phyloP scores from a whole-genome alignment of 2,113 vertebrate genomes.

The Myocastor coypus region DNA sequence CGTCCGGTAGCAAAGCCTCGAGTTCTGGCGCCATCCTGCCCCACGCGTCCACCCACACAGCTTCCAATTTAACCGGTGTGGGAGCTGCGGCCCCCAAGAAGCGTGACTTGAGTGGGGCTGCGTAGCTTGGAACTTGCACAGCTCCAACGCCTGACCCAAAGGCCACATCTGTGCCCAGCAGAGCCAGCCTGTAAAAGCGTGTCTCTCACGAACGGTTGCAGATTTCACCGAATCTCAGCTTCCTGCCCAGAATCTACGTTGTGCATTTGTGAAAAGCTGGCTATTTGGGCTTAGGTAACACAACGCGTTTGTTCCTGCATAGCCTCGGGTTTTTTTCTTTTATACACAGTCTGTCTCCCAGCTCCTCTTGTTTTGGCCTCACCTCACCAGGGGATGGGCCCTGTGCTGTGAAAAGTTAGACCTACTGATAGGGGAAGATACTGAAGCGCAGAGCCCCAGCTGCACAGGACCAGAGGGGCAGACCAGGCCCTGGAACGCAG shows the following conservation, averaged over 20 bases:
- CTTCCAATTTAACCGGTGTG: neutral
- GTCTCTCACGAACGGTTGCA: neutral
- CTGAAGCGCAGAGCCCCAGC: neutral
- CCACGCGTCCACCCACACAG: accelerated
- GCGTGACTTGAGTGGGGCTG: neutral
- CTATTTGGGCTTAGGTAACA: too few relatives aligned
- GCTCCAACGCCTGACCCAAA: neutral
- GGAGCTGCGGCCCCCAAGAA: neutral
- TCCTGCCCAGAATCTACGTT: neutral
- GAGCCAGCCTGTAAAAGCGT: neutral
- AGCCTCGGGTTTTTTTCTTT: neutral
- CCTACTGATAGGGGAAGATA: neutral
- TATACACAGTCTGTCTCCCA: neutral
- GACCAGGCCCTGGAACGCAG: neutral
- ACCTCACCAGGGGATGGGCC: neutral
- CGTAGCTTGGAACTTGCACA: too few relatives aligned
- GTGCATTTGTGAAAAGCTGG: neutral
- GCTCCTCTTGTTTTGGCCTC: neutral
- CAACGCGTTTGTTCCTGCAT: neutral
- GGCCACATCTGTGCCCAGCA: neutral
- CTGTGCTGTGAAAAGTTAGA: neutral
- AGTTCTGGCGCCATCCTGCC: too few relatives aligned
- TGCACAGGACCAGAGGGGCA: neutral
- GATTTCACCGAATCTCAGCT: accelerated
- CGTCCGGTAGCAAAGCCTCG: neutral